Base-by-base conservation (phyloP, 1,140 invertebrate genomes). In the Drosophila chauvacae region DNA sequence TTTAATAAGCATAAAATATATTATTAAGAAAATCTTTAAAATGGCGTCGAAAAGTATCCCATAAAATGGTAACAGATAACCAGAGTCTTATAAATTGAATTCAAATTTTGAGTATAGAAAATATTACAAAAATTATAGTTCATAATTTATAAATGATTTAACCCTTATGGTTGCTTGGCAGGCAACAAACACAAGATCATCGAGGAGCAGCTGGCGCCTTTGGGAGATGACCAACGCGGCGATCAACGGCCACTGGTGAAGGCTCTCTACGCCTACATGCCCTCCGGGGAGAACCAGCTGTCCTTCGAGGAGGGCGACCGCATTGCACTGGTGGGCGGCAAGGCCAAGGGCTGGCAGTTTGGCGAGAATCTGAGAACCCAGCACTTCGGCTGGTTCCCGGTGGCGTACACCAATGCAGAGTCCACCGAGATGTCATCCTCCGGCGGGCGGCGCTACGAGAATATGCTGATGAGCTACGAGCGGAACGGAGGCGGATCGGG, bases 321-420 rank as follows among this genome's bases (percentile, higher is more conserved):
- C 59, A 96, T 98, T 26, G 96, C 96, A 9, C 92, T 98, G 70
- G 96, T 98, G 74, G 98, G 97, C 91, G 97, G 98, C 80, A 94
- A 97, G 70, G 97, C 97, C 85, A 98, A 98, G 92, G 97, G 98
- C 47, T 99, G 97, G 97, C 97, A 98, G 92, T 98, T 98, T 91
- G 97, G 97, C 26, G 97, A 98, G 92, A 98, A 98, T 93, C 93
- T 97, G 66, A 94, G 97, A 16, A 98, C 96, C 26, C 96, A 97
- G 91, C 95, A 96, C 82, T 96, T 97, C 68, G 98, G 98, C 16
- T 98, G 98, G 98, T 98, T 98, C 93, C 98, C 97, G 1, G 93
- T 98, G 39, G 97, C 98, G 11, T 99, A 98, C 85, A 98, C 97
- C 35, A 97, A 98, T 93, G 88, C 93, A 92, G 91, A 20, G 37